Conservation (phyloP, 1,140 invertebrate species). For the Periplaneta americana region DNA sequence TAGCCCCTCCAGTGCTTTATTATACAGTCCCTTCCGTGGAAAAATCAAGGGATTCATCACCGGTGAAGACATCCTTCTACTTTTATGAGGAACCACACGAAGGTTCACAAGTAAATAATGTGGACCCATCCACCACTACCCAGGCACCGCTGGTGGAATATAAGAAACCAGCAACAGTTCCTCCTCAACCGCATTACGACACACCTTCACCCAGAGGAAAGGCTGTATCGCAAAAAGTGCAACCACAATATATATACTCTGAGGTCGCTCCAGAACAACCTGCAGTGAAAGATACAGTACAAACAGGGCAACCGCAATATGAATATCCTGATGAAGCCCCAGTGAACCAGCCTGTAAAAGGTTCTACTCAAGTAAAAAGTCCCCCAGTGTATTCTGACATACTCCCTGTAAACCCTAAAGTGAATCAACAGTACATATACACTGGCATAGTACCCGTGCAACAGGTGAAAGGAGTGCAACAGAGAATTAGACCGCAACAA, state of each 20-base stretch:
- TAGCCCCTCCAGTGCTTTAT: neutral
- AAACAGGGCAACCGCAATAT: neutral
- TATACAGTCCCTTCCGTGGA: neutral
- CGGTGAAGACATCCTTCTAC: constrained; percentile 25
- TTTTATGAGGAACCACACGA: constrained; percentile 32
- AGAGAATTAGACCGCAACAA: neutral
- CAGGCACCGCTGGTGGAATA: neutral
- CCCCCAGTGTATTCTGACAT: neutral
- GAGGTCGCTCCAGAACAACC: neutral
- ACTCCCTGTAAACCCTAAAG: neutral
- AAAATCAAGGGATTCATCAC: neutral
- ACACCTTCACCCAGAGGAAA: neutral
- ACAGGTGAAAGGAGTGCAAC: neutral
- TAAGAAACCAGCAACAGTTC: neutral
- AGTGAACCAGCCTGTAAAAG: neutral
- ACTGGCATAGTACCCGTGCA: neutral
- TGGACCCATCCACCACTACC: neutral
- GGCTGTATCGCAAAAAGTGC: neutral
- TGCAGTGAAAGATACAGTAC: neutral
- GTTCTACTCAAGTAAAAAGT: neutral
- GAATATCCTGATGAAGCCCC: neutral
- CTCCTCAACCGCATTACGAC: neutral
- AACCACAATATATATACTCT: neutral
- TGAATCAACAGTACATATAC: neutral
- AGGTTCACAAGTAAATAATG: constrained; percentile 16